These are phyloP conservation scores for Tursiops truncatus DNA, from an alignment of 2,113 vertebrate species.

Conservation along the genomic window DNA sequence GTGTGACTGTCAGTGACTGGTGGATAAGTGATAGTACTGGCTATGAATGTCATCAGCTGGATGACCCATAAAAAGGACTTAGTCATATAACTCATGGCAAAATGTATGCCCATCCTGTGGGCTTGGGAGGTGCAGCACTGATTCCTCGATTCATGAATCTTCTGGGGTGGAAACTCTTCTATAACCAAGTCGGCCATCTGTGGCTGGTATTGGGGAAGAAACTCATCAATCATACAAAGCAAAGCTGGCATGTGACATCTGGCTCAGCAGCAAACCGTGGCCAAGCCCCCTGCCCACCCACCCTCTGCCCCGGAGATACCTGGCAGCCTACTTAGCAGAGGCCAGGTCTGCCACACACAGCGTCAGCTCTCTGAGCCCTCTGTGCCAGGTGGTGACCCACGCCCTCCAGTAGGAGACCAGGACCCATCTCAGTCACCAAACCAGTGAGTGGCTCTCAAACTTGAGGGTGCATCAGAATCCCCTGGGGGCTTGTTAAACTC, in stretches of 20 bases:
- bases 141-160: constrained; percentile 47
- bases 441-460: background rate
- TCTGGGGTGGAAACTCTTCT: background rate
- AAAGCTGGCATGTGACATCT: constrained; percentile 36
- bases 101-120: background rate
- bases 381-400: background rate
- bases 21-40: background rate
- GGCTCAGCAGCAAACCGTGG: background rate
- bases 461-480: background rate
- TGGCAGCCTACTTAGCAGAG: background rate
- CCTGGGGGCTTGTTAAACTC: background rate
- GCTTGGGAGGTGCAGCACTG: background rate
- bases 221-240: constrained; percentile 55
- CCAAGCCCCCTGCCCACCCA: background rate
- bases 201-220: constrained; percentile 30
- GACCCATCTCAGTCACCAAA: background rate
- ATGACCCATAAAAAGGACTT: background rate
- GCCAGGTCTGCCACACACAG: background rate
- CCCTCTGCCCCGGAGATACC: background rate
- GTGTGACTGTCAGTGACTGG: background rate
- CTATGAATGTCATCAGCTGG: background rate
- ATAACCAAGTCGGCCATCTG: constrained; percentile 29
- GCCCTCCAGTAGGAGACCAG: background rate
- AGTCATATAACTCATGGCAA: background rate
- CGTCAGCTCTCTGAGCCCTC: background rate